Conservation (phyloP, 2,113 vertebrate species). For the Megaceryle torquata region DNA sequence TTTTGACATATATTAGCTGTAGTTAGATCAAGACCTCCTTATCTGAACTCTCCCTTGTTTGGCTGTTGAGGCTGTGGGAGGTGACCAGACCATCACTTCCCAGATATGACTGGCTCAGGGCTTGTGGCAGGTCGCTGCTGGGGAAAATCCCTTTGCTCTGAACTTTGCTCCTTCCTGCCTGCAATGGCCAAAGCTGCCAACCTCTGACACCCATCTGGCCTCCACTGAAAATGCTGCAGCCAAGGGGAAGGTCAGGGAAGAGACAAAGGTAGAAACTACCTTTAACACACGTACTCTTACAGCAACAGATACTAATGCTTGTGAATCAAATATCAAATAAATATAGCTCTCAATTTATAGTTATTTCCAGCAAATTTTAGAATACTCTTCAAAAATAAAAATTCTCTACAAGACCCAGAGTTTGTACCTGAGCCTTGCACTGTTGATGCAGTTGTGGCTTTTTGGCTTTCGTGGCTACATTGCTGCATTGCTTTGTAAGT, state of each 20-base stretch:
- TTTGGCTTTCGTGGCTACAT: background rate
- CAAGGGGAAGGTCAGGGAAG: background rate
- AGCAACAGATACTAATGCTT: background rate
- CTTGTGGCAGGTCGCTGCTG: background rate
- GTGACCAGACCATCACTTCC: background rate
- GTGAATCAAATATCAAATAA: background rate
- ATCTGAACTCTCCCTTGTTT: background rate
- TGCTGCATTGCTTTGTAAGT: background rate
- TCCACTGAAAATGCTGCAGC: background rate
- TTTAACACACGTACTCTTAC: background rate
- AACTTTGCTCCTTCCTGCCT: background rate
- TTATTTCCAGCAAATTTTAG: background rate
- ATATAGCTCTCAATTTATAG: background rate
- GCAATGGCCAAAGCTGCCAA: background rate
- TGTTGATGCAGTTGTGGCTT: background rate
- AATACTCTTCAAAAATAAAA: slow-evolving; percentile 8
- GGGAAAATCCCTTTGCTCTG: background rate
- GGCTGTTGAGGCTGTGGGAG: background rate
- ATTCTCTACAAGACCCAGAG: background rate
- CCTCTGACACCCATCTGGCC: background rate
- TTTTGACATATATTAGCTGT: background rate
- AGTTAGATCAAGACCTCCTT: background rate
- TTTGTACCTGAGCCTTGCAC: background rate
- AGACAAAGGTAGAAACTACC: background rate
- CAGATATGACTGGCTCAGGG: background rate